Conservation (phyloP, 2,113 vertebrate genomes). For the Puma concolor region DNA sequence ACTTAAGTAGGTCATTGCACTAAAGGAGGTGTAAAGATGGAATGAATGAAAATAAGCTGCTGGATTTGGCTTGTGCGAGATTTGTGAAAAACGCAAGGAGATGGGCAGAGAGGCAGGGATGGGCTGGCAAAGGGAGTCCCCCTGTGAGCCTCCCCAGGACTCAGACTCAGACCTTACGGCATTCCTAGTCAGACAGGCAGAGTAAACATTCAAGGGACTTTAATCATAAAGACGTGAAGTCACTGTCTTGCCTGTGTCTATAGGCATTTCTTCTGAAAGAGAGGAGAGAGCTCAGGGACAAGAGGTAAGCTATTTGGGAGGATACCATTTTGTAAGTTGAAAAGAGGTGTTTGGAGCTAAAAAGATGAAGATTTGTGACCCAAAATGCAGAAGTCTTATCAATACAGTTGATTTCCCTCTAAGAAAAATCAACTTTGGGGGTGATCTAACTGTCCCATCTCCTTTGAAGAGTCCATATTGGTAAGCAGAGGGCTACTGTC, state of each 20-base stretch:
- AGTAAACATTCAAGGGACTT: not conserved
- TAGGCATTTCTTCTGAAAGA: not conserved
- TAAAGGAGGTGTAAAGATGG: constrained; percentile 46
- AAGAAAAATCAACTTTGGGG: constrained; percentile 8
- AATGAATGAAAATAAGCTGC: constrained; percentile 69
- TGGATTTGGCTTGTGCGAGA: constrained; percentile 8
- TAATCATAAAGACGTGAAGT: not conserved
- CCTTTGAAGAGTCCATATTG: not conserved
- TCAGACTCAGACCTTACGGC: constrained; percentile 19
- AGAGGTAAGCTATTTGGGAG: not conserved
- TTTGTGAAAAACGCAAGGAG: not conserved
- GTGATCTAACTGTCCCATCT: not conserved
- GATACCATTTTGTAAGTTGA: not conserved
- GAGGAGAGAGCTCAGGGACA: not conserved
- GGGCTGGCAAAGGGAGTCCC: not conserved
- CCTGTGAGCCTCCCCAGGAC: not conserved
- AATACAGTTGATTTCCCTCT: not conserved
- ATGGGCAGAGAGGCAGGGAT: not conserved
- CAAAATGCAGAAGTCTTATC: not conserved
- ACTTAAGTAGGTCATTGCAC: constrained; percentile 73
- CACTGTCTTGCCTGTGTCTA: not conserved
- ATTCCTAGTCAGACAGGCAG: constrained; percentile 20
- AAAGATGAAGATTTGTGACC: not conserved
- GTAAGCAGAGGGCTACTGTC: not conserved
- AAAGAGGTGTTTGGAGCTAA: not conserved